These are phyloP conservation scores for Acleris sparsana DNA, from an alignment of 2,888 invertebrate genomes.

Conservation along the genomic window DNA sequence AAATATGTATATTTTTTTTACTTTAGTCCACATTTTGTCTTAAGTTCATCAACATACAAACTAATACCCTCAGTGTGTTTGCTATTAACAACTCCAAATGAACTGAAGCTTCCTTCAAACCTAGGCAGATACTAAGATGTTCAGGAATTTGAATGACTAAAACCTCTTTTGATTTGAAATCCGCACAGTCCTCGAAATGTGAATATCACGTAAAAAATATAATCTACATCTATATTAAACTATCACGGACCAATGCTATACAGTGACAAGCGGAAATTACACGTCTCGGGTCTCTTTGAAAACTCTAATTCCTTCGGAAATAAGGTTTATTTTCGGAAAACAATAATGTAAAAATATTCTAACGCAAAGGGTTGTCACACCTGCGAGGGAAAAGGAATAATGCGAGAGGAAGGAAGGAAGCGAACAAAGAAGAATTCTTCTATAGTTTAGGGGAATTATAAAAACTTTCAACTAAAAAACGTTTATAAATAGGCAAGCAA, in stretches of 20 bases:
- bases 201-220: constrained; percentile 35
- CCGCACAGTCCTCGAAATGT: not conserved
- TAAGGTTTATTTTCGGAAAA: constrained; percentile 12
- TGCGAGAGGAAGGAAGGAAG: constrained; percentile 52
- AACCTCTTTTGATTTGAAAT: not conserved
- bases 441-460: constrained; percentile 5
- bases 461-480: not conserved
- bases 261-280: constrained; percentile 62
- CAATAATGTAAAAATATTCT: constrained; percentile 35
- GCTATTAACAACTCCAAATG: too few relatives aligned
- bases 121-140: too few relatives aligned
- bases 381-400: constrained; percentile 59
- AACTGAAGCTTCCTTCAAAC: too few relatives aligned
- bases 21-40: too few relatives aligned
- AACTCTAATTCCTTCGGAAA: not conserved
- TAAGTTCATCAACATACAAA: too few relatives aligned
- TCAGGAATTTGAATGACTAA: not conserved
- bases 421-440: constrained; percentile 28
- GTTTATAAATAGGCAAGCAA: too few relatives aligned
- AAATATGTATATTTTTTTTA: too few relatives aligned
- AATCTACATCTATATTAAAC: constrained; percentile 52
- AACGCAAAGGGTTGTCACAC: constrained; percentile 70
- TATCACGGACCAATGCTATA: constrained; percentile 58
- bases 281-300: constrained; percentile 8
- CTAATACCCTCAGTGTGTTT: too few relatives aligned